Percentiles rank a stretch among this genome's conserved stretches.
Evolutionary conservation across 2,797 vertebrate species (phyloP).

Genomic region (Gymnopithys bicolor): DNA sequence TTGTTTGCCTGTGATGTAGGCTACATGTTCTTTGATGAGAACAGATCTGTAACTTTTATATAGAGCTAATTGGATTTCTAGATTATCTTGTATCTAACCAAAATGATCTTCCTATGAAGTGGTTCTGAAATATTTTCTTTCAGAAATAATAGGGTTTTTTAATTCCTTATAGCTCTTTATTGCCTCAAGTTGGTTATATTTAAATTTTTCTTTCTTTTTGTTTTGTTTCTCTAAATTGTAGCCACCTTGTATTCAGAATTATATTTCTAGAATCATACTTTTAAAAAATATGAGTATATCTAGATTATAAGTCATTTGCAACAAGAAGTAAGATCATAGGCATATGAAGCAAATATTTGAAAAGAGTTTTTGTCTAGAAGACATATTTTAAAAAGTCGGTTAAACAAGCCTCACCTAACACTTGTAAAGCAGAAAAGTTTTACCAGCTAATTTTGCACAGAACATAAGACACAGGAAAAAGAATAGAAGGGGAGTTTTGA

Average conservation of each 20-base stretch:
- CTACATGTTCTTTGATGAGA: constrained; percentile 61
- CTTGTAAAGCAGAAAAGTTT: not conserved
- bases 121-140: constrained; percentile 21
- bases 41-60: constrained; percentile 45
- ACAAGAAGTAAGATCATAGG: not conserved
- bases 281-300: not conserved
- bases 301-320: not conserved
- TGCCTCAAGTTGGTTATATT: not conserved
- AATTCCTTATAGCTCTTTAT: not conserved
- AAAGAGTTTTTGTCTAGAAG: not conserved
- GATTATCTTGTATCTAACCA: constrained; percentile 48
- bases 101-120: not conserved
- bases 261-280: not conserved
- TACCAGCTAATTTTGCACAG: not conserved
- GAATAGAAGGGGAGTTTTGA: not conserved
- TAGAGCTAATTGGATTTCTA: constrained; percentile 66
- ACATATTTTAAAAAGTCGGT: not conserved
- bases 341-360: not conserved
- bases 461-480: not conserved
- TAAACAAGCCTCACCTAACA: not conserved
- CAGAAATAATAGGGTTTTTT: not conserved
- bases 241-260: not conserved
- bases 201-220: too few species aligned
- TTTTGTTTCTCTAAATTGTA: not conserved
- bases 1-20: constrained; percentile 40